Evolutionary conservation across 2,797 vertebrate species (phyloP).

Genomic region (Alca torda): DNA sequence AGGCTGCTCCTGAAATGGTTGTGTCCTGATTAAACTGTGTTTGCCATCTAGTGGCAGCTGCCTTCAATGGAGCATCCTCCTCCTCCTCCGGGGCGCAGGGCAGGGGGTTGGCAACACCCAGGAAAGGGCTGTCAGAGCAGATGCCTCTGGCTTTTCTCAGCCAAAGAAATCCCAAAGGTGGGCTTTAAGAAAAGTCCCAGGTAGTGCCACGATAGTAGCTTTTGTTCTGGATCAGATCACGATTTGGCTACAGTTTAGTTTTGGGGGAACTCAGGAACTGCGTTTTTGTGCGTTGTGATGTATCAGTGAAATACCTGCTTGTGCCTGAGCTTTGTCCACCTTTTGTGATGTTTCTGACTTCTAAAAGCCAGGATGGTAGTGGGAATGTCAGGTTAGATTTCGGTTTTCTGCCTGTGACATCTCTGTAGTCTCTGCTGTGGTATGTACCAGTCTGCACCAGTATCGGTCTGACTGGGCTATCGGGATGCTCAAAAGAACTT

Average conservation of each 20-base stretch:
- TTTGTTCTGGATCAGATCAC: not conserved
- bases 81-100: not conserved
- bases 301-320: not conserved
- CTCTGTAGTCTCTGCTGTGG: not conserved
- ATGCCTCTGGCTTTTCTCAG: not conserved
- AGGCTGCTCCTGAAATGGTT: not conserved
- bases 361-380: not conserved
- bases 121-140: not conserved
- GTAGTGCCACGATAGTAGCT: rapidly evolving
- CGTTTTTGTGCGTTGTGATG: not conserved
- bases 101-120: not conserved
- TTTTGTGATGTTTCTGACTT: not conserved
- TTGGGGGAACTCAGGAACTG: not conserved
- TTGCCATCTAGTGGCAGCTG: constrained; percentile 77
- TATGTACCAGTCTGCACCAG: not conserved
- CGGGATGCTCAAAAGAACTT: not conserved
- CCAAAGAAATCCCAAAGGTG: not conserved
- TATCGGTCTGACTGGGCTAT: rapidly evolving
- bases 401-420: not conserved
- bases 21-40: constrained; percentile 52
- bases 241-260: rapidly evolving
- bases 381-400: not conserved
- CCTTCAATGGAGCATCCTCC: not conserved
- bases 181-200: not conserved
- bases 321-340: not conserved